Percentiles rank a stretch among this genome's conserved stretches.
phyloP scores from a whole-genome alignment of 2,888 invertebrate species.

The Tenthredo scrophulariae region DNA sequence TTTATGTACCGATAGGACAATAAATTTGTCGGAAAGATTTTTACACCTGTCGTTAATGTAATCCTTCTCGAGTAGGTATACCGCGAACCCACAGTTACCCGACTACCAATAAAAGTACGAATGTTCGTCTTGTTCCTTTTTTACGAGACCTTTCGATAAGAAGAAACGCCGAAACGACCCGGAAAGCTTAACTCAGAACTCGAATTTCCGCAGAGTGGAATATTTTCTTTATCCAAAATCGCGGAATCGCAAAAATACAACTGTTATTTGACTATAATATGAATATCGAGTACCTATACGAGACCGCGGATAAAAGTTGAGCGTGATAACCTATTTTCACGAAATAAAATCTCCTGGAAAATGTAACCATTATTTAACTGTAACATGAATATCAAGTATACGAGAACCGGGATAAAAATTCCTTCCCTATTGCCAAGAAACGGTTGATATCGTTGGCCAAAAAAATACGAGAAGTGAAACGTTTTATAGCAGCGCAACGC shows the following conservation, averaged over 20 bases:
- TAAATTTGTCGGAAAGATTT: slow-evolving; percentile 6
- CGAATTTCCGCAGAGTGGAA: too few species aligned
- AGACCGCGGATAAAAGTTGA: not conserved
- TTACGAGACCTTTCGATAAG: not conserved
- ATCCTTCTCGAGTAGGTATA: not conserved
- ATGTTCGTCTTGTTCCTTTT: not conserved
- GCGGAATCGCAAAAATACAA: not conserved
- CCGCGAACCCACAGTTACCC: not conserved
- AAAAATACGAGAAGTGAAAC: slow-evolving; percentile 10
- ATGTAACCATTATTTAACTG: not conserved
- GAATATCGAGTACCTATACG: not conserved
- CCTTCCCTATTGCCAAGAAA: not conserved
- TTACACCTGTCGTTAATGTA: slow-evolving; percentile 14
- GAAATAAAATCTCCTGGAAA: not conserved
- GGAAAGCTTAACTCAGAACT: not conserved
- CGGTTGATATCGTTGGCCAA: not conserved
- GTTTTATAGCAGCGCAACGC: not conserved
- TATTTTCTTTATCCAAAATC: not conserved
- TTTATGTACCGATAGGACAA: not conserved
- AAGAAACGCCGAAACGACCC: not conserved
- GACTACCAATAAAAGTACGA: not conserved
- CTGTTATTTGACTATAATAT: not conserved
- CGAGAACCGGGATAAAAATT: not conserved
- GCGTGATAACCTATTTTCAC: not conserved
- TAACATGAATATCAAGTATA: slow-evolving; percentile 30